phyloP scores from a whole-genome alignment of 2,797 vertebrate species.

The Scleropages formosus region DNA sequence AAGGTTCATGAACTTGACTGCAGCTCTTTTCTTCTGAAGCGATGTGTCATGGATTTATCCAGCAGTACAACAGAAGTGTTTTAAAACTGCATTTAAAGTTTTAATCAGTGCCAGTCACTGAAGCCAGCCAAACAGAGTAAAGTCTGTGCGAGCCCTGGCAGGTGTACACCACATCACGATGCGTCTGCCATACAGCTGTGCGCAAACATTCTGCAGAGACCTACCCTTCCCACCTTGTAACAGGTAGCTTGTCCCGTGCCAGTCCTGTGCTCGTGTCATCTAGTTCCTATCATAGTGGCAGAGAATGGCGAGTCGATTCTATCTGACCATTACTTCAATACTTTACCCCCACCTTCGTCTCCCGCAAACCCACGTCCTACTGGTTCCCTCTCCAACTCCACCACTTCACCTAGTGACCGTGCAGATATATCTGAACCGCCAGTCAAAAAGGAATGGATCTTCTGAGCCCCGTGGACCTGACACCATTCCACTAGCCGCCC shows the following conservation, averaged over 20 bases:
- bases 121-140: neutral
- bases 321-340: constrained; percentile 44
- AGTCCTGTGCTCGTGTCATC: constrained; percentile 39
- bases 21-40: constrained; percentile 37
- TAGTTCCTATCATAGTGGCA: constrained; percentile 28
- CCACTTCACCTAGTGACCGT: constrained; percentile 71
- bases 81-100: too few species aligned
- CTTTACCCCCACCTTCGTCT: constrained; percentile 37
- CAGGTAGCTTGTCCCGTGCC: constrained; percentile 29
- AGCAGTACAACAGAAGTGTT: too few species aligned
- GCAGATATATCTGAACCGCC: constrained; percentile 74
- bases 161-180: neutral
- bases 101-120: neutral
- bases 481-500: constrained; percentile 54
- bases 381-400: constrained; percentile 47
- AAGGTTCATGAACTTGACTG: constrained; percentile 26
- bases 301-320: constrained; percentile 17
- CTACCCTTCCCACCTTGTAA: constrained; percentile 2
- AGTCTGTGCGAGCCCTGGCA: neutral
- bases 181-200: constrained; percentile 4
- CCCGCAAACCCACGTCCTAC: constrained; percentile 33
- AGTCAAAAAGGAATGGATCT: constrained; percentile 61
- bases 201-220: neutral
- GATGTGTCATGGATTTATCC: neutral
- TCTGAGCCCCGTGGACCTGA: constrained; percentile 53